These are phyloP conservation scores for Muraenolepis orangiensis DNA, from an alignment of 2,797 vertebrate genomes.

Conservation along the genomic window DNA sequence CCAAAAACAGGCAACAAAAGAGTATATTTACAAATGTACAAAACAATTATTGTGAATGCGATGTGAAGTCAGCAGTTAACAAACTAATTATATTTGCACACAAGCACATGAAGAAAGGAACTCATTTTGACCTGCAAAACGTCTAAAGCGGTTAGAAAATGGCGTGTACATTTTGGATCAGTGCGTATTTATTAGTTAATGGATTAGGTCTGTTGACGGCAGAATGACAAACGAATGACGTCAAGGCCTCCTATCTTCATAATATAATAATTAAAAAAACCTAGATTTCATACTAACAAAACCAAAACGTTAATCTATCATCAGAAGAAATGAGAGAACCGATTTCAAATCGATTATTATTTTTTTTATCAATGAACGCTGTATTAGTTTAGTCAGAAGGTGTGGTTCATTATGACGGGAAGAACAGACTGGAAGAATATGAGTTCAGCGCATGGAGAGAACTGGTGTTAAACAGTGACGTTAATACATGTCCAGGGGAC, in stretches of 20 bases:
- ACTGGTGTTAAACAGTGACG: neutral
- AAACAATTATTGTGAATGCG: neutral
- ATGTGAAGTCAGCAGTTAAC: neutral
- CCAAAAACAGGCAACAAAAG: neutral
- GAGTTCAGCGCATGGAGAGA: no score
- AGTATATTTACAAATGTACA: conserved; percentile 4
- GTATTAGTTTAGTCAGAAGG: neutral
- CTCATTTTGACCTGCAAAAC: conserved; percentile 27
- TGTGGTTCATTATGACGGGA: neutral
- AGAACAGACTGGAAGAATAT: neutral
- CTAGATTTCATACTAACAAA: neutral
- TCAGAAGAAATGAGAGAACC: neutral
- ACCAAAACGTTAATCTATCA: neutral
- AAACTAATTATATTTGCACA: no score
- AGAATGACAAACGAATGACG: neutral
- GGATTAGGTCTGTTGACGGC: neutral
- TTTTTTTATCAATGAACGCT: neutral
- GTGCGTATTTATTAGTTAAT: no score
- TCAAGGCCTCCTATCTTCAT: neutral
- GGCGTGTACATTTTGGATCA: neutral
- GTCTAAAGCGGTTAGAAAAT: neutral
- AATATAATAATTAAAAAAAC: neutral
- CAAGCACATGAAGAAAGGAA: neutral
- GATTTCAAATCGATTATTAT: neutral
- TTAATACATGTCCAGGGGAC: neutral